Percentiles rank a stretch among this genome's conserved stretches.
Conservation (phyloP, 2,113 vertebrate species). For the Conger conger region DNA sequence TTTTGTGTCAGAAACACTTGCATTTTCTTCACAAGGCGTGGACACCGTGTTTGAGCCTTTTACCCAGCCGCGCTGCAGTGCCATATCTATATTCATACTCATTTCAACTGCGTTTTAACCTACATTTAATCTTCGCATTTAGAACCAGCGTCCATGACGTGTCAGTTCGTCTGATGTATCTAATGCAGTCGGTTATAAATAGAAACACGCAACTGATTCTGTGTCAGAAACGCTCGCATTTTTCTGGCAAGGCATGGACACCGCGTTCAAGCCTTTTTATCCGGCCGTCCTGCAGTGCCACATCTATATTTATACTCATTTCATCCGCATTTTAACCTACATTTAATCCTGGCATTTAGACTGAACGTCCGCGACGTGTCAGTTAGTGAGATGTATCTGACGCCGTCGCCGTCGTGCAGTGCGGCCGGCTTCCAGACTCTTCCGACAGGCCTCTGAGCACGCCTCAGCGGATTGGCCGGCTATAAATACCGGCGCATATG, state of each 20-base stretch:
- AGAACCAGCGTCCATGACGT: not conserved
- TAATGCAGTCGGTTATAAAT: not conserved
- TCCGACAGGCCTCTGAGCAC: not conserved
- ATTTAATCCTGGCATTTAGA: not conserved
- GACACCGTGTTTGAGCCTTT: not conserved
- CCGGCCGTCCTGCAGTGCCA: not conserved
- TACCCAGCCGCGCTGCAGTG: not conserved
- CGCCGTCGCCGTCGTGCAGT: not conserved
- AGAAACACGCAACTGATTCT: not conserved
- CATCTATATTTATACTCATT: not conserved
- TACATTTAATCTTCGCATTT: not conserved
- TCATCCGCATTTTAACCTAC: not conserved
- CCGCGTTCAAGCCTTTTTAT: not conserved
- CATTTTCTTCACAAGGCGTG: not conserved
- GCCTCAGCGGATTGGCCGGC: not conserved
- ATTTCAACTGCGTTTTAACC: not conserved
- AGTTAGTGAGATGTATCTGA: not conserved
- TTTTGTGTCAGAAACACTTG: not conserved
- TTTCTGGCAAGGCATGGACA: not conserved
- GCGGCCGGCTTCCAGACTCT: not conserved
- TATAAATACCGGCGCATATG: constrained; percentile 19
- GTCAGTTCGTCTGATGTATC: not conserved
- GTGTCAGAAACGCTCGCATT: not conserved
- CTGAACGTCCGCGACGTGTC: not conserved
- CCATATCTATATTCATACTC: not conserved